Conservation (phyloP, 2,888 invertebrate genomes). For the Cetonia aurata region DNA sequence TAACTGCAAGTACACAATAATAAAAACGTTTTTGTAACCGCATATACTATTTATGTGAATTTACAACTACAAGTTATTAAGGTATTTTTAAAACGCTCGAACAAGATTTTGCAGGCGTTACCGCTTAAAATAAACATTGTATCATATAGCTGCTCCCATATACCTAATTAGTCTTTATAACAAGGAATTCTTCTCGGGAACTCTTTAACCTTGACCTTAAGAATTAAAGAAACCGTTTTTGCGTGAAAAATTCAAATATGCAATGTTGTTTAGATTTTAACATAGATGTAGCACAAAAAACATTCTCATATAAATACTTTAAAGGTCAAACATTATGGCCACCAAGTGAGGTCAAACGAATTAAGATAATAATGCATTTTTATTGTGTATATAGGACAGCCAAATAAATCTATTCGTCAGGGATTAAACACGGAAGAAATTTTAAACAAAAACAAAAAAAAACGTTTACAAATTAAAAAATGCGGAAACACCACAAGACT, state of each 20-base stretch:
- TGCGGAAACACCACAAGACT: too few relatives aligned
- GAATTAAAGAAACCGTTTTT: neutral
- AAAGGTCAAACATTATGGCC: slow-evolving; percentile 17
- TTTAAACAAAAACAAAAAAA: too few relatives aligned
- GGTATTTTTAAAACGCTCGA: too few relatives aligned
- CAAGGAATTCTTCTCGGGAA: neutral
- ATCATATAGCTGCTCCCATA: neutral
- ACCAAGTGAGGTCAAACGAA: slow-evolving; percentile 16
- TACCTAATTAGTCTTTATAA: slow-evolving; percentile 18
- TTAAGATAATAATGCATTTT: slow-evolving; percentile 12
- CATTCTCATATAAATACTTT: slow-evolving; percentile 18
- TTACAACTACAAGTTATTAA: too few relatives aligned
- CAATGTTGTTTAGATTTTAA: slow-evolving; percentile 6
- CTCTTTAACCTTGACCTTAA: slow-evolving; percentile 29
- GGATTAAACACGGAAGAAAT: too few relatives aligned
- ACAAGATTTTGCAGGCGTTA: neutral
- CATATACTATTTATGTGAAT: too few relatives aligned
- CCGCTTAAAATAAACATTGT: slow-evolving; percentile 7
- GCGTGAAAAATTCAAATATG: slow-evolving; percentile 8
- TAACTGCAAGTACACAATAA: too few relatives aligned
- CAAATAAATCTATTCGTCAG: too few relatives aligned
- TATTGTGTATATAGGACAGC: neutral
- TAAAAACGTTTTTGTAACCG: too few relatives aligned
- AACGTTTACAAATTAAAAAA: too few relatives aligned
- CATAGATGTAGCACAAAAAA: slow-evolving; percentile 10